phyloP scores from a whole-genome alignment of 2,888 invertebrate genomes.

The Leucophenga montana region DNA sequence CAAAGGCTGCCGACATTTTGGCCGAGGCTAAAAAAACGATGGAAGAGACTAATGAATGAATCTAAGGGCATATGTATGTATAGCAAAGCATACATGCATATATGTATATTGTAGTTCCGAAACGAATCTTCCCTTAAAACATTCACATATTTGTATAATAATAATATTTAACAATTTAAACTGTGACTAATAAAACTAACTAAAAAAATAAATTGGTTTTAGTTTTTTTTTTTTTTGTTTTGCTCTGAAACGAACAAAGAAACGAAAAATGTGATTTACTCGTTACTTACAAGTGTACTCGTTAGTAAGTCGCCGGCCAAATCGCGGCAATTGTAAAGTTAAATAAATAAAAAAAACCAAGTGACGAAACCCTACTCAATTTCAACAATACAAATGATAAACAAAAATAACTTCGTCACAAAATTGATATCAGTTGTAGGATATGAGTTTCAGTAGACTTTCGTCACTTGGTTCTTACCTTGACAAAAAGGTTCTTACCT shows the following conservation, averaged over 20 bases:
- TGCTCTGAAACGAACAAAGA: slow-evolving; percentile 22
- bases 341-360: too few relatives aligned
- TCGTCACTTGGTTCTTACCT: too few relatives aligned
- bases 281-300: background rate
- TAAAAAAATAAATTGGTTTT: slow-evolving; percentile 16
- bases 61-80: too few relatives aligned
- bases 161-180: background rate
- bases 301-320: background rate
- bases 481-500: too few relatives aligned
- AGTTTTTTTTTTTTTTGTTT: too few relatives aligned
- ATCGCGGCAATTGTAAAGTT: slow-evolving; percentile 1
- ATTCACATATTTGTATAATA: too few relatives aligned
- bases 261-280: background rate
- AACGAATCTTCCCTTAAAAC: too few relatives aligned
- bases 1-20: slow-evolving; percentile 79
- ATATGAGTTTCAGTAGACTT: too few relatives aligned
- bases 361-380: too few relatives aligned
- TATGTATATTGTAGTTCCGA: background rate
- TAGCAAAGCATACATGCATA: background rate
- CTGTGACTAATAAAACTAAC: slow-evolving; percentile 12
- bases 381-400: too few relatives aligned
- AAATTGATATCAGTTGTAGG: too few relatives aligned
- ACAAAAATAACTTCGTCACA: too few relatives aligned
- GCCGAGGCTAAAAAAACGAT: slow-evolving; percentile 77
- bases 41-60: slow-evolving; percentile 4